phyloP scores from a whole-genome alignment of 2,888 invertebrate species.

The Drosophila putrida region DNA sequence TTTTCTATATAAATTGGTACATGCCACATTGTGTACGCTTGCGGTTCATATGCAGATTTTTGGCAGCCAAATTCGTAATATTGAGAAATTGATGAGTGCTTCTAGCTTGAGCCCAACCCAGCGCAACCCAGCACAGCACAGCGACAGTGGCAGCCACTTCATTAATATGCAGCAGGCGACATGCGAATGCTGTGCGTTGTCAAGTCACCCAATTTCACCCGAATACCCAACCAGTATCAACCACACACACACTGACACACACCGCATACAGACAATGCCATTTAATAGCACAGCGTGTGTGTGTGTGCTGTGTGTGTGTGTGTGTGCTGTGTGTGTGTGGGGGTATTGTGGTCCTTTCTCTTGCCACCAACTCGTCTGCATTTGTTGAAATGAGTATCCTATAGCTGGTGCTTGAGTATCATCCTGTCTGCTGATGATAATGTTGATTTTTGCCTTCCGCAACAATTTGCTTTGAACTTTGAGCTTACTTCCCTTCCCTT shows the following conservation, averaged over 20 bases:
- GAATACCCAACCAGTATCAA: conserved; percentile 9
- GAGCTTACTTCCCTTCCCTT: not conserved
- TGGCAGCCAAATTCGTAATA: conserved; percentile 59
- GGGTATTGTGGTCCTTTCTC: conserved; percentile 32
- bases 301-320: not conserved
- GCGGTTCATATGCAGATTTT: conserved; percentile 71
- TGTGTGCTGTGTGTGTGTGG: conserved; percentile 23
- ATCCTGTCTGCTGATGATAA: conserved; percentile 72
- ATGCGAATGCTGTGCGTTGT: conserved; percentile 63
- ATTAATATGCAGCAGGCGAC: conserved; percentile 77
- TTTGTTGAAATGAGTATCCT: conserved; percentile 66
- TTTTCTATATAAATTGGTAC: conserved; percentile 12
- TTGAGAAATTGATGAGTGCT: conserved; percentile 76
- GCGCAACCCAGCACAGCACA: not conserved
- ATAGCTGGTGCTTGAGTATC: conserved; percentile 49
- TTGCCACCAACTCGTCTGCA: conserved; percentile 51
- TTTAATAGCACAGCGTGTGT: conserved; percentile 22
- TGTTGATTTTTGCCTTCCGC: conserved; percentile 81
- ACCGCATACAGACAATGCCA: conserved; percentile 36
- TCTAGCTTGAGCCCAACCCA: conserved; percentile 6
- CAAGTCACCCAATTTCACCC: conserved; percentile 41
- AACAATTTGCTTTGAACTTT: conserved; percentile 81
- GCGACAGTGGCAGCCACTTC: conserved; percentile 60
- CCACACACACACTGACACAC: conserved; percentile 21
- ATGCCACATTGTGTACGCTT: conserved; percentile 22